Evolutionary conservation across 2,113 vertebrate species (phyloP), one percentile per base, ranked within the genome.

Genomic region (Planiliza haematocheilus): DNA sequence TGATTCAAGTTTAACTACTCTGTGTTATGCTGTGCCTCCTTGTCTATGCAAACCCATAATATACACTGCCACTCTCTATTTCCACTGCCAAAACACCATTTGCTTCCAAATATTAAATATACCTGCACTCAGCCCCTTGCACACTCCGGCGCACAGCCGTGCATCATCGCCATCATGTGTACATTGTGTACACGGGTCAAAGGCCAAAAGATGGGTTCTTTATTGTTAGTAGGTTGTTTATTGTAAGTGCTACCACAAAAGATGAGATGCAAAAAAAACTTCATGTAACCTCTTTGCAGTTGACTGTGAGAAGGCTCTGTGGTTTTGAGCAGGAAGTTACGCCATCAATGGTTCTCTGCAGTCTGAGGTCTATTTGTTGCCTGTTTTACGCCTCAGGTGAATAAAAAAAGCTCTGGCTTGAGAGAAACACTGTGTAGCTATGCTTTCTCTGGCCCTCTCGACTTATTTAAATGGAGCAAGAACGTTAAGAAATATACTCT

Each of bases 261-360:
- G 13, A 0, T 2, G 21, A 41, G 6, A n/a, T 11, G 11, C 4
- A 21, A 30, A 30, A 30, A 30, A 57, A 2, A 10, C 11, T 53
- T 53, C 30, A 30, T 7, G 4, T 9, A 38, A 39, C 0, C 21
- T 18, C 7, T 37, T 13, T 43, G 21, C 42, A 50, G 49, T 37
- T n/a, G 12, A 39, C 13, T 45, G 30, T 45, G 39, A 52, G 48
- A 14, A 38, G 16, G 11, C 1, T 20, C 13, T 24, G 67, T 16
- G 48, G 71, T 71, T 55, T 0, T 9, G 30, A 43, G 53, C 53
- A 66, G 49, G 60, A 74, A 53, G 51, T 68, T 2, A 34, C 13
- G 21, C n/a, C 7, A 45, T 34, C 46, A 45, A 38, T 45, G n/a
- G 2, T 11, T 14, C 36, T 61, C 36, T 8, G 30, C 36, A 0